phyloP scores from a whole-genome alignment of 2,113 vertebrate species.

The Synchiropus splendidus region DNA sequence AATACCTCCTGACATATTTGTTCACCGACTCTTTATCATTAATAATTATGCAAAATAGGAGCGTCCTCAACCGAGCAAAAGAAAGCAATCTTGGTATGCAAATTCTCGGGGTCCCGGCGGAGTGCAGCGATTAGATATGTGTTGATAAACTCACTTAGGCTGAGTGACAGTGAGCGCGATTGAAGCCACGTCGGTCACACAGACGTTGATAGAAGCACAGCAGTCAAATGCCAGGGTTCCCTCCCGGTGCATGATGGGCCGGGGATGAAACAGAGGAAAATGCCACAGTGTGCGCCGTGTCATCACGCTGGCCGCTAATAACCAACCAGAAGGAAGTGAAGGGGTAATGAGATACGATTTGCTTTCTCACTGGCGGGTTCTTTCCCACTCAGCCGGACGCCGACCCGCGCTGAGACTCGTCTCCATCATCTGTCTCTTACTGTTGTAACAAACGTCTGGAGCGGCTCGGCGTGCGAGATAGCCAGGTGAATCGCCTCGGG shows the following conservation, averaged over 20 bases:
- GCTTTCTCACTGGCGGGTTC: conserved; percentile 69
- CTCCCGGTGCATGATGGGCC: conserved; percentile 72
- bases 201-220: conserved; percentile 76
- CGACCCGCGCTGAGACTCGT: conserved; percentile 63
- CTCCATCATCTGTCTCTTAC: conserved; percentile 52
- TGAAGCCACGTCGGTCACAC: conserved; percentile 76
- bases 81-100: conserved; percentile 84
- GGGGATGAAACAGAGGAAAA: conserved; percentile 70
- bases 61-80: conserved; percentile 75
- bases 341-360: conserved; percentile 72
- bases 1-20: conserved; percentile 79
- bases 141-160: conserved; percentile 85
- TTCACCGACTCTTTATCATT: conserved; percentile 76
- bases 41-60: conserved; percentile 83
- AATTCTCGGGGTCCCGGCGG: conserved; percentile 79
- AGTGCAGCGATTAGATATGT: conserved; percentile 69
- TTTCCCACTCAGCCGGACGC: conserved; percentile 74
- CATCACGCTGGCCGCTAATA: conserved; percentile 66
- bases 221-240: conserved; percentile 77
- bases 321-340: conserved; percentile 64
- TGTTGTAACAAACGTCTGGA: conserved; percentile 50
- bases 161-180: conserved; percentile 84
- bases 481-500: no score
- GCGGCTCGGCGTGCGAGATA: conserved; percentile 16
- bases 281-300: conserved; percentile 64